Base-by-base conservation (phyloP, 2,888 invertebrate species). In the Cheilosia variabilis region DNA sequence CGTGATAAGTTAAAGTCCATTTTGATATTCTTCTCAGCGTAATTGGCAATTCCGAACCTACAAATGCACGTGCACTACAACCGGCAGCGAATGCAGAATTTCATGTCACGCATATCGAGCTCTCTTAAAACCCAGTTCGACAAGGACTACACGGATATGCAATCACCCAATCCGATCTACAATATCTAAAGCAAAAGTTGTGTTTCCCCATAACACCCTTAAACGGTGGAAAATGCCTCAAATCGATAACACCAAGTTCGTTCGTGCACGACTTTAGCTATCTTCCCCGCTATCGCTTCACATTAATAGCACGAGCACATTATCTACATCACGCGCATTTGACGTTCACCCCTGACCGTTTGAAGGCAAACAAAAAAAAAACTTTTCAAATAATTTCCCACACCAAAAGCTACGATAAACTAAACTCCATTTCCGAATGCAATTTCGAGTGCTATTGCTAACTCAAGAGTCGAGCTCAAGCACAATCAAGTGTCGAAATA, bases 291-390 rank as follows among this genome's bases (percentile, higher is more conserved):
- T 37, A n/a, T 58, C 41, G n/a, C 43, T 43, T 58, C 31, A 2
- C 4, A 22, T 52, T 43, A 62, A 71, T 47, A 24, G 45, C 45
- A 31, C 41, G n/a, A 22, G 9, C 19, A 15, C 19, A n/a, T 41
- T 34, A 37, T 66, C 57, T 27, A 17, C 50, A 65, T 65, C 65
- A 65, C 57, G 75, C 55, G 37, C 60, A 47, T 50, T 41, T 37
- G 13, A 13, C 37, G 37, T 37, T 52, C 41, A 41, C 52, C 62
- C 43, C n/a, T 19, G 50, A 53, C 53, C 72, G 10, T n/a, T 31
- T n/a, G 13, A 34, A 52, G 17, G 19, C 15, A 7, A n/a, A 24
- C 24, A 37, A 47, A 27, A 37, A 7, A 24, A 50, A 47, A 37
- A 60, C 5, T 45, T 34, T 47, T n/a, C 24, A 22, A 47, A 47